Conservation (phyloP, 2,888 invertebrate genomes). For the Melipona beecheii region DNA sequence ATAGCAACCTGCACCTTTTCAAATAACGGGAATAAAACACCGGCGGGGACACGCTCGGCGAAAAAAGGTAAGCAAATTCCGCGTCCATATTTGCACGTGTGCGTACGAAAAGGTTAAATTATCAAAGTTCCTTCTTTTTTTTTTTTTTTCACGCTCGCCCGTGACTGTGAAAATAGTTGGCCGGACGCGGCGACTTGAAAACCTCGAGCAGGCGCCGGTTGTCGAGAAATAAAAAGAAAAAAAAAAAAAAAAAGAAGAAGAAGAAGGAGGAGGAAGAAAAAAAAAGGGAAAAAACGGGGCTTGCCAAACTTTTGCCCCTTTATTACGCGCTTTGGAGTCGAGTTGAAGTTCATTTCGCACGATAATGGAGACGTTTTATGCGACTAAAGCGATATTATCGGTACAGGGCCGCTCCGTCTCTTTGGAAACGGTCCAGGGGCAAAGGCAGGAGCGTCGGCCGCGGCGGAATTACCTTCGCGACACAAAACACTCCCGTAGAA, state of each 20-base stretch:
- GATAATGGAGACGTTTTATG: constrained; percentile 78
- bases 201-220: constrained; percentile 3
- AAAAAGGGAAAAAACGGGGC: constrained; percentile 55
- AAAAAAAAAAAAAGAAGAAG: background rate
- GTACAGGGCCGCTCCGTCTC: constrained; percentile 52
- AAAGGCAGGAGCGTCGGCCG: constrained; percentile 74
- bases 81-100: background rate
- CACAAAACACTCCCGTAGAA: constrained; percentile 50
- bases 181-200: no score
- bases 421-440: constrained; percentile 78
- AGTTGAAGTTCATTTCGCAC: constrained; percentile 73
- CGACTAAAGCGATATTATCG: constrained; percentile 79
- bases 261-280: background rate
- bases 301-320: constrained; percentile 73
- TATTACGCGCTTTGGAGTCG: constrained; percentile 76
- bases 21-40: constrained; percentile 37
- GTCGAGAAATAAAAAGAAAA: background rate
- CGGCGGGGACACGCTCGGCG: background rate
- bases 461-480: constrained; percentile 75
- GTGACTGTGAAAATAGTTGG: background rate
- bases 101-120: background rate
- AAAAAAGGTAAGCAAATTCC: constrained; percentile 5
- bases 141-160: background rate
- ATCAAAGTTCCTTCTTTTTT: background rate
- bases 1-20: background rate